phyloP scores from a whole-genome alignment of 2,888 invertebrate species.

The Oligia fasciuncula region DNA sequence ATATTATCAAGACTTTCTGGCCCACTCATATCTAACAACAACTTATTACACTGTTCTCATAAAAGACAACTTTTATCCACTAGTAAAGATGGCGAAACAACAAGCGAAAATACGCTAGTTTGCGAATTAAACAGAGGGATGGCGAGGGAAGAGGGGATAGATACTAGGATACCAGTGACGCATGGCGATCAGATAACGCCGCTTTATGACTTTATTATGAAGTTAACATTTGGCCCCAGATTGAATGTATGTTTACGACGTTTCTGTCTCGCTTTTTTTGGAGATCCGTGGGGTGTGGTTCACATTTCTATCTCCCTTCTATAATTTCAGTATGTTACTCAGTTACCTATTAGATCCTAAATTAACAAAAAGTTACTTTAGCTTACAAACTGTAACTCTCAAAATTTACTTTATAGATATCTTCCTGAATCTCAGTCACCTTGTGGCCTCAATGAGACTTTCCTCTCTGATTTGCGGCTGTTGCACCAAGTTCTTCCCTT shows the following conservation, averaged over 20 bases:
- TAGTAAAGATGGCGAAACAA: slow-evolving; percentile 46
- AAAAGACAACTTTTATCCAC: slow-evolving; percentile 52
- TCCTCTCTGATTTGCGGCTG: not conserved
- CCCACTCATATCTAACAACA: slow-evolving; percentile 41
- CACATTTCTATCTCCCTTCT: not conserved
- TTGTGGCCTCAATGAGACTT: not conserved
- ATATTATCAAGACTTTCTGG: slow-evolving; percentile 30
- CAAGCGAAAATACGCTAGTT: slow-evolving; percentile 61
- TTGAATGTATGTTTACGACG: slow-evolving; percentile 68
- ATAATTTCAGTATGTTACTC: not conserved
- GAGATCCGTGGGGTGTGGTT: slow-evolving; percentile 47
- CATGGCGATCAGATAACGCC: slow-evolving; percentile 77
- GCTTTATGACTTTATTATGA: slow-evolving; percentile 78
- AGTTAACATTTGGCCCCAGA: slow-evolving; percentile 69
- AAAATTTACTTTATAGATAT: not conserved
- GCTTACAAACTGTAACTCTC: not conserved
- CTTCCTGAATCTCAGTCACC: not conserved
- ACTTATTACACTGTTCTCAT: slow-evolving; percentile 54
- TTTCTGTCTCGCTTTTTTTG: slow-evolving; percentile 58
- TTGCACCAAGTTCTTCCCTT: no score
- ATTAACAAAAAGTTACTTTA: not conserved
- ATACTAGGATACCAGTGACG: slow-evolving; percentile 70
- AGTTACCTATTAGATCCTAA: not conserved
- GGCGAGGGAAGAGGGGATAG: slow-evolving; percentile 40
- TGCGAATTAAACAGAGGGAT: slow-evolving; percentile 62